These are phyloP conservation scores for Umimayanthus chanpuru DNA, from an alignment of 92 coral and sea anemone genomes.

Conservation along the genomic window DNA sequence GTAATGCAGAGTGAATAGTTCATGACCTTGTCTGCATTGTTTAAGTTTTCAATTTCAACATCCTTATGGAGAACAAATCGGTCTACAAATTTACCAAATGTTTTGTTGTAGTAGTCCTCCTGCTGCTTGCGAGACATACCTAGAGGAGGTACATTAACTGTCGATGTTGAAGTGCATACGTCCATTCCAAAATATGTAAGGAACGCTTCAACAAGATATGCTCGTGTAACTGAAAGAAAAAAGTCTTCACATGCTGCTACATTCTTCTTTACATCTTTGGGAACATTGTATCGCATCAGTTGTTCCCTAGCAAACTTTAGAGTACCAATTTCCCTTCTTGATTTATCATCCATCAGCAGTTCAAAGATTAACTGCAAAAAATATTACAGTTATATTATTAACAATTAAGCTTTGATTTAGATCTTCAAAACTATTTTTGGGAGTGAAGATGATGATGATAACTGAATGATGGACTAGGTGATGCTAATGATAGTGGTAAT, in stretches of 20 bases:
- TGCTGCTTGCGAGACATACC: slow-evolving; percentile 21
- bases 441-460: too few relatives aligned
- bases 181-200: slow-evolving; percentile 45
- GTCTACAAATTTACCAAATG: slow-evolving; percentile 47
- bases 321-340: slow-evolving; percentile 40
- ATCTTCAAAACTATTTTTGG: too few relatives aligned
- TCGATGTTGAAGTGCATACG: background rate
- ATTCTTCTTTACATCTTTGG: slow-evolving; percentile 44
- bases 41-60: background rate
- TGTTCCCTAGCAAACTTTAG: slow-evolving; percentile 40
- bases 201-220: slow-evolving; percentile 38
- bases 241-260: slow-evolving; percentile 47
- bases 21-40: slow-evolving; percentile 32
- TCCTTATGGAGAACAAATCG: slow-evolving; percentile 33
- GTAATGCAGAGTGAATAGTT: slow-evolving; percentile 30
- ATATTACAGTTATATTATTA: background rate
- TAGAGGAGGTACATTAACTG: slow-evolving; percentile 4
- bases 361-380: slow-evolving; percentile 22
- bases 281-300: slow-evolving; percentile 43
- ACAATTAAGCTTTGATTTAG: background rate
- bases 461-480: too few relatives aligned
- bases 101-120: slow-evolving; percentile 39
- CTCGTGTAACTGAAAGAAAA: slow-evolving; percentile 33
- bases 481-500: too few relatives aligned
- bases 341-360: slow-evolving; percentile 30